Percentiles rank a stretch among this genome's conserved stretches.
Evolutionary conservation across 2,888 invertebrate genomes (phyloP).

Genomic region (Oxyscelio sp.): DNA sequence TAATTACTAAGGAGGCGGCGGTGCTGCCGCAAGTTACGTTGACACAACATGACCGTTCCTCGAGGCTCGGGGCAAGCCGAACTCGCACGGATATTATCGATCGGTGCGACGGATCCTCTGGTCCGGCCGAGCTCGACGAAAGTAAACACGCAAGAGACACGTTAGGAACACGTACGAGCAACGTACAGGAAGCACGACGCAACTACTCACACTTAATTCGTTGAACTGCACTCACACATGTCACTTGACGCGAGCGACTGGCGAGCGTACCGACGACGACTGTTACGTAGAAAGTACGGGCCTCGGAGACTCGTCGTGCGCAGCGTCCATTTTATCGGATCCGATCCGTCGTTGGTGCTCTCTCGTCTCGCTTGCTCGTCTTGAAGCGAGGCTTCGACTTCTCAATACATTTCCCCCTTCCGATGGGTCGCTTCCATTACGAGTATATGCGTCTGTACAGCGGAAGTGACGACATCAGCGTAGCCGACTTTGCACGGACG

Average conservation of each 20-base stretch:
- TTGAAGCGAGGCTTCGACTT: slow-evolving; percentile 5
- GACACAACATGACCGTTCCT: slow-evolving; percentile 80
- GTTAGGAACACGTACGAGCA: not conserved
- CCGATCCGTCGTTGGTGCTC: slow-evolving; percentile 2
- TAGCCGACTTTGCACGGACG: slow-evolving; percentile 63
- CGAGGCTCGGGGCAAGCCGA: slow-evolving; percentile 67
- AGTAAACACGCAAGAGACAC: slow-evolving; percentile 5
- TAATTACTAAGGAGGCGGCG: slow-evolving; percentile 88
- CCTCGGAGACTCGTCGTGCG: slow-evolving; percentile 14
- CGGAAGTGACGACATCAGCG: slow-evolving; percentile 72
- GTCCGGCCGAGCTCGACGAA: slow-evolving; percentile 15
- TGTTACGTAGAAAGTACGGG: slow-evolving; percentile 33
- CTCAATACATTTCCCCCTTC: slow-evolving; percentile 36
- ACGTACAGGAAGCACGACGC: slow-evolving; percentile 21
- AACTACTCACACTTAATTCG: slow-evolving; percentile 49
- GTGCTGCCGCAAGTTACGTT: slow-evolving; percentile 88
- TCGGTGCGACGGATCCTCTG: slow-evolving; percentile 56
- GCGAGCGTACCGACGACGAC: slow-evolving; percentile 2
- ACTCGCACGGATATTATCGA: slow-evolving; percentile 76
- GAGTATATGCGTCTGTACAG: slow-evolving; percentile 59
- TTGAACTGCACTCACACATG: slow-evolving; percentile 63
- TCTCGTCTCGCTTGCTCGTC: slow-evolving; percentile 1
- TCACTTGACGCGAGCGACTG: slow-evolving; percentile 55
- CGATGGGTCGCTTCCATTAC: slow-evolving; percentile 58
- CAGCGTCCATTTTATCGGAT: slow-evolving; percentile 54